phyloP scores from a whole-genome alignment of 37 sponge, comb jelly and placozoan species.

The Eunapius fragilis region DNA sequence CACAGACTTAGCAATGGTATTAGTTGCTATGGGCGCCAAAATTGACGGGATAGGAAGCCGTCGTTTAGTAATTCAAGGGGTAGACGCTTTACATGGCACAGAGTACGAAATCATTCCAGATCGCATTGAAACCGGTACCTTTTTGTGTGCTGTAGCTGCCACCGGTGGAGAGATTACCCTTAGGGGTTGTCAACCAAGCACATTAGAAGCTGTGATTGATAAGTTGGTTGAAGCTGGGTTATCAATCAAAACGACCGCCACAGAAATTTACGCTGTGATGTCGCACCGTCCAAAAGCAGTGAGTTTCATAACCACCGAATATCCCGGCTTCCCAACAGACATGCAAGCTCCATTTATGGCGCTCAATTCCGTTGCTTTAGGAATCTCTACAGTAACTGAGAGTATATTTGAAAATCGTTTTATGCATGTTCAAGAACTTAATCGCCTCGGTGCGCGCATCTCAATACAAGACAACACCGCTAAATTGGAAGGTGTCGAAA shows the following conservation, averaged over 20 bases:
- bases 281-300: too few species aligned
- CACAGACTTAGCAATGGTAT: not conserved
- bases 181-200: too few species aligned
- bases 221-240: slow-evolving; percentile 5
- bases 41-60: slow-evolving; percentile 3
- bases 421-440: slow-evolving; percentile 13
- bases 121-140: slow-evolving; percentile 23
- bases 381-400: not conserved
- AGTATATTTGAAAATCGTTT: slow-evolving; percentile 22
- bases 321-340: slow-evolving; percentile 23
- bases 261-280: too few species aligned
- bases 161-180: not conserved
- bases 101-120: not conserved
- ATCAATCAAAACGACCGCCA: not conserved
- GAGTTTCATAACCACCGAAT: not conserved
- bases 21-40: slow-evolving; percentile 14
- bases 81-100: not conserved
- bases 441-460: slow-evolving; percentile 13
- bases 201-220: too few species aligned
- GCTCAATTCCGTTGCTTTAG: not conserved
- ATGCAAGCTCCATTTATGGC: slow-evolving; percentile 11
- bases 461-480: not conserved
- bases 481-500: not conserved
- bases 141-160: not conserved
- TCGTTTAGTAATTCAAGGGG: not conserved